Conservation (phyloP, 2,113 vertebrate species). For the Noturus placidus region DNA sequence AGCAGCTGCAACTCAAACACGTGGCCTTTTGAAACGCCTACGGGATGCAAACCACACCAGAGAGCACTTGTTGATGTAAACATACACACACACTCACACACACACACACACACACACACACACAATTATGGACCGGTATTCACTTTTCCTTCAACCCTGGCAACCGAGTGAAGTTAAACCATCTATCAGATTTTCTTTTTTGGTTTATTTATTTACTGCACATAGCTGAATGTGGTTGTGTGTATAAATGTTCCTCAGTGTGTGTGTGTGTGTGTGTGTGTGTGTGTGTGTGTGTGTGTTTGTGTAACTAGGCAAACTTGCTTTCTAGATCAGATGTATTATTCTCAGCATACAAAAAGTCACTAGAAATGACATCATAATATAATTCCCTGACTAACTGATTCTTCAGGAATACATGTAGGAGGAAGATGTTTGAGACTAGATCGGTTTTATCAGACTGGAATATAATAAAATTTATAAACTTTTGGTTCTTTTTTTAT, state of each 20-base stretch:
- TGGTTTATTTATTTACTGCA: too few species aligned
- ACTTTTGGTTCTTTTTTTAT: too few species aligned
- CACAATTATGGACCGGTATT: background rate
- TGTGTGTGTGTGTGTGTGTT: too few species aligned
- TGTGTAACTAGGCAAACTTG: background rate
- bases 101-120: background rate
- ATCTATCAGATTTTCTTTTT: background rate
- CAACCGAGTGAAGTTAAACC: background rate
- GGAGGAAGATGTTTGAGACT: background rate
- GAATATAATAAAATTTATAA: too few species aligned
- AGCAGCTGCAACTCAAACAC: background rate
- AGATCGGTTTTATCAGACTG: background rate
- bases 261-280: too few species aligned
- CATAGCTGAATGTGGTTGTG: too few species aligned
- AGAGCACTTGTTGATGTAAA: background rate
- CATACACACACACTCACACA: background rate
- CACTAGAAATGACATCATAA: background rate
- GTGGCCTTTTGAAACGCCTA: background rate
- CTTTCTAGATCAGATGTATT: background rate
- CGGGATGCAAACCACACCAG: background rate
- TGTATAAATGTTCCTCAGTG: too few species aligned
- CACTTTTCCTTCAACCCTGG: background rate
- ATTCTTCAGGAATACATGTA: background rate
- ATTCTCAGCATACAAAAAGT: background rate
- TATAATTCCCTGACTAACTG: background rate